Base-by-base conservation (phyloP, 2,888 invertebrate genomes). In the Minunthozetes semirufus region DNA sequence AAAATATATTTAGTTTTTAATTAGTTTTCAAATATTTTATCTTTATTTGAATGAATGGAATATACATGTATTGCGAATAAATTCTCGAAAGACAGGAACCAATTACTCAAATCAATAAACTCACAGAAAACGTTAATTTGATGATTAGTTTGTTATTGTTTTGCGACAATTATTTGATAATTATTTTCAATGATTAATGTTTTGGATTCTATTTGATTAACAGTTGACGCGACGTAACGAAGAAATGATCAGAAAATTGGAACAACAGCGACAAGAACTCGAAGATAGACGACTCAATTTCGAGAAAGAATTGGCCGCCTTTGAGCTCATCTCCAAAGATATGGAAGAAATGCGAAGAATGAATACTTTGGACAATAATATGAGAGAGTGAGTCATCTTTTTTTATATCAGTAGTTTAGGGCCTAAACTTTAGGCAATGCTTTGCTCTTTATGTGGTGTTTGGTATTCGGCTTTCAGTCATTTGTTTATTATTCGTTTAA, bases 311-410 rank as follows among this genome's bases (percentile, higher is more conserved):
- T 91, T 89, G 81, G 86, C 88, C 80, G 86, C 89, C 74, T 97
- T 95, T 94, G 96, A 97, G 85, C 90, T 92, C 80, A 88, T 90
- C 76, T 92, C 92, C 82, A 92, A 92, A 80, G 89, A 92, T 82
- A 88, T 94, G 80, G 94, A 94, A 83, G 94, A 94, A 82, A 86
- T 93, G 81, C 88, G 93, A 80, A 87, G 93, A 79, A 88, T 92
- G 33, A 79, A 79, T 83, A 92, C 91, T 80, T 86, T 94, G 81
- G 94, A 94, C 84, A 91, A 92, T 79, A 92, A 91, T 85, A 90
- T 92, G 85, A 92, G 91, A 87, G 91, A 90, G 90, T 90, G 80
- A 88, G 89, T 88, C 63, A 25, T 4, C 22, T 3, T 33, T n/a
- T 27, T 42, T n/a, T 63, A 2, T 29, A 3, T 17, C 13, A 63